Percentiles rank a stretch among this genome's conserved stretches.
Evolutionary conservation across 2,113 vertebrate genomes (phyloP).

Genomic region (Menidia beryllina): DNA sequence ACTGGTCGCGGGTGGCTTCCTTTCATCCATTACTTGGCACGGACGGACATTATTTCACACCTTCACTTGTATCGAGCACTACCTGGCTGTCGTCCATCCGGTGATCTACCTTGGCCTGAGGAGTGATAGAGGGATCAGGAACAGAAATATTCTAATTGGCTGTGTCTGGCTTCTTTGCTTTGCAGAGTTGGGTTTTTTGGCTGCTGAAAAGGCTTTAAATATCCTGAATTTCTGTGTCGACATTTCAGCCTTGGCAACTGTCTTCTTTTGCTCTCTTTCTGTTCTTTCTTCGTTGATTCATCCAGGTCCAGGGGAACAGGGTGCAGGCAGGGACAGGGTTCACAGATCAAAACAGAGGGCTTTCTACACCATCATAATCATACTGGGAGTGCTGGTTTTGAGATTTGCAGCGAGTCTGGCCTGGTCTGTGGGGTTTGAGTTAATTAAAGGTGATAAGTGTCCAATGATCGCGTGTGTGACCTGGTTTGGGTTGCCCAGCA

Average conservation of each 20-base stretch:
- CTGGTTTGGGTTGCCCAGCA: conserved; percentile 3
- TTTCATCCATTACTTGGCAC: background rate
- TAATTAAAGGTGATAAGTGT: background rate
- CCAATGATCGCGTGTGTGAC: accelerated
- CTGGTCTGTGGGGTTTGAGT: background rate
- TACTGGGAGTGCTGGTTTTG: background rate
- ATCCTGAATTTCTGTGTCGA: background rate
- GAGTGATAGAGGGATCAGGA: background rate
- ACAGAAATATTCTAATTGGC: background rate
- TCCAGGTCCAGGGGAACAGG: background rate
- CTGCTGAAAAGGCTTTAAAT: background rate
- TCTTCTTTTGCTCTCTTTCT: background rate
- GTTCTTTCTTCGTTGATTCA: background rate
- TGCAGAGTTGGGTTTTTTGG: background rate
- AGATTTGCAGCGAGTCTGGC: background rate
- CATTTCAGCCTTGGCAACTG: background rate
- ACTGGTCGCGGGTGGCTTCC: accelerated
- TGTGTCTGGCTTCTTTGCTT: conserved; percentile 1
- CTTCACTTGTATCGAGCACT: conserved; percentile 24
- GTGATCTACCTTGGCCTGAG: background rate
- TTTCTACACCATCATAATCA: background rate
- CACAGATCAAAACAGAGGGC: background rate
- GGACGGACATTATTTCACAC: conserved; percentile 4
- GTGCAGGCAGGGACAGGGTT: background rate
- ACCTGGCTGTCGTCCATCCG: conserved; percentile 15